Evolutionary conservation across 2,797 vertebrate genomes (phyloP), one percentile per base, ranked within the genome.

Genomic region (Argentina silus): DNA sequence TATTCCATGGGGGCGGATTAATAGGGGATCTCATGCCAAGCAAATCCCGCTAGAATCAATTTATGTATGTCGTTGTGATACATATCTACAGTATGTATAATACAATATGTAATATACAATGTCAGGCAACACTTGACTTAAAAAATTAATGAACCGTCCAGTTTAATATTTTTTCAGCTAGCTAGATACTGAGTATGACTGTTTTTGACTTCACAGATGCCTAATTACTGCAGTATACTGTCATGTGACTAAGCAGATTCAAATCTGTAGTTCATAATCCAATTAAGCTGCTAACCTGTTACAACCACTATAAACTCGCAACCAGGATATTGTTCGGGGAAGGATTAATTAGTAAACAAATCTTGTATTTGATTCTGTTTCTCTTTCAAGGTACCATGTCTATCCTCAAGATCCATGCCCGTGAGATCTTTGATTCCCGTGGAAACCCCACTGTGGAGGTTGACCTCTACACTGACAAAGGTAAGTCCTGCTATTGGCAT

Each of bases 361-460:
- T 15, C 60, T 42, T 17, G 3, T 42, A 14, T 6, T n/a, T 14
- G 14, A 36, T 36, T 36, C 27, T 36, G 2, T 36, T 36, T 36
- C 27, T 36, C 27, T 36, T 4, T 36, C 27, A 2, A 36, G 27
- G 27, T 36, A 96, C 73, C 76, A 99, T 99, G 97, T 96, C 97
- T 15, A 93, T 98, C 55, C 70, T 93, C 23, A 97, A 92, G 92
- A 89, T 98, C 81, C 87, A 92, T 0, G 95, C 97, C 74, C 91
- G 97, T 82, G 95, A 98, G 90, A 99, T 99, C 88, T 95, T 99
- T 23, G 97, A 99, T 90, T 99, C 97, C 7, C 96, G 97, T 91
- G 97, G 97, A 74, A 99, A 99, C 70, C 97, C 97, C 85, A 98
- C 97, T 0, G 96, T 99, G 3, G 97, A 98, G 84, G 97, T 99